Evolutionary conservation across 2,888 invertebrate genomes (phyloP).

Genomic region (Cerceris ruficornis): DNA sequence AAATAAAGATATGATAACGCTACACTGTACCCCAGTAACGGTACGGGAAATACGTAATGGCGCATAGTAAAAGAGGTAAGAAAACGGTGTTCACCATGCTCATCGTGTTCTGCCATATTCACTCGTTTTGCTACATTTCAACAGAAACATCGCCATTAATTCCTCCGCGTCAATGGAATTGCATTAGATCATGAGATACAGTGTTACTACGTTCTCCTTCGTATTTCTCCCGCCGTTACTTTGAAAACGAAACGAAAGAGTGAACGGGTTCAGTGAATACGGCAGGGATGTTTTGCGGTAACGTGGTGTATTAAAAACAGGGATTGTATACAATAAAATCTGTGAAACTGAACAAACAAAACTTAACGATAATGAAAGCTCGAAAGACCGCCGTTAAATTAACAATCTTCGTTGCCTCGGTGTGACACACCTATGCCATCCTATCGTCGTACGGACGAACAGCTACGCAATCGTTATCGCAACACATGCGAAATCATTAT

Average conservation of each 20-base stretch:
- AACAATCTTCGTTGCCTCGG: slow-evolving; percentile 71
- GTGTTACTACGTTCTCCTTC: slow-evolving; percentile 4
- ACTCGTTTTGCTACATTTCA: slow-evolving; percentile 25
- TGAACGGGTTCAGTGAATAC: slow-evolving; percentile 78
- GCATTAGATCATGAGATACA: no score
- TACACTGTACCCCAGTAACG: slow-evolving; percentile 35
- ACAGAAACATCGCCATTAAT: background rate
- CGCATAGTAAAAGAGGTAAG: slow-evolving; percentile 16
- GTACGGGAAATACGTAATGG: slow-evolving; percentile 39
- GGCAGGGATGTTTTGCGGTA: slow-evolving; percentile 74
- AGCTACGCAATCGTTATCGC: slow-evolving; percentile 13
- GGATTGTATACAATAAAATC: slow-evolving; percentile 65
- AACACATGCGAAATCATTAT: background rate
- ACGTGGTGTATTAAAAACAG: slow-evolving; percentile 73
- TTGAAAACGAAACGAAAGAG: slow-evolving; percentile 45
- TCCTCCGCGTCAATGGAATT: background rate
- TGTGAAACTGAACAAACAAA: slow-evolving; percentile 41
- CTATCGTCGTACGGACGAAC: slow-evolving; percentile 14
- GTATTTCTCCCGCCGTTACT: slow-evolving; percentile 56
- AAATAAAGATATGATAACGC: background rate
- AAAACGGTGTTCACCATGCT: slow-evolving; percentile 39
- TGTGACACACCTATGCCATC: slow-evolving; percentile 66
- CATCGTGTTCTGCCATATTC: slow-evolving; percentile 66
- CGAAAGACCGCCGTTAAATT: slow-evolving; percentile 26
- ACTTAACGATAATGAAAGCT: slow-evolving; percentile 52